These are phyloP conservation scores for Epinephelus moara DNA, from an alignment of 2,113 vertebrate genomes.

Conservation along the genomic window DNA sequence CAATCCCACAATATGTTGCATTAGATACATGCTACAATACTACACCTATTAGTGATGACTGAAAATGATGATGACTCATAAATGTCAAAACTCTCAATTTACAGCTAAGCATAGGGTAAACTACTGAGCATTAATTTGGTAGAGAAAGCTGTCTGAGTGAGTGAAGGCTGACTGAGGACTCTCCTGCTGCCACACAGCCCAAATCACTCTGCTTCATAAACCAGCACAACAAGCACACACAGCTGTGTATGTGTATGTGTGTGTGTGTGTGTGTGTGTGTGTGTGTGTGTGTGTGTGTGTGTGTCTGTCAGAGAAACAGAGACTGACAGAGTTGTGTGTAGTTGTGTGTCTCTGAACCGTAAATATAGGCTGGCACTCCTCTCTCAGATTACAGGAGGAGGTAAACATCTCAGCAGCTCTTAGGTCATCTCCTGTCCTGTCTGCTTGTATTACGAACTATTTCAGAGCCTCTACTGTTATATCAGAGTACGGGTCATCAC, in stretches of 20 bases:
- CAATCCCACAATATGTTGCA: background rate
- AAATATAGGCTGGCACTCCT: constrained; percentile 13
- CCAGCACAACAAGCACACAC: constrained; percentile 43
- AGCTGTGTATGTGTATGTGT: constrained; percentile 4
- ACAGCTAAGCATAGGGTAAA: background rate
- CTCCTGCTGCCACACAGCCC: constrained; percentile 23
- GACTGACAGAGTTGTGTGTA: background rate
- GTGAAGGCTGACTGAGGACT: constrained; percentile 42
- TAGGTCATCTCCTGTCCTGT: background rate
- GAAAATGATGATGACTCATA: background rate
- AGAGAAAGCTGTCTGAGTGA: background rate
- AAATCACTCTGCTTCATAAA: constrained; percentile 35
- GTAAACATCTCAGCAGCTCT: constrained; percentile 22
- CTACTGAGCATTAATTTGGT: background rate
- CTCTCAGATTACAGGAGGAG: constrained; percentile 44
- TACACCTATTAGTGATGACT: background rate
- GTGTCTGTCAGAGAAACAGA: background rate
- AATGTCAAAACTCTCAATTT: background rate
- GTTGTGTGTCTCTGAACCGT: background rate
- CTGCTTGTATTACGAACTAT: background rate
- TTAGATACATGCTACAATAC: background rate
- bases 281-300: background rate
- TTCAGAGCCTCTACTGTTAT: background rate
- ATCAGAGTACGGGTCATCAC: background rate
- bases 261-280: constrained; percentile 4